Percentiles rank a stretch among this genome's conserved stretches.
These are phyloP conservation scores for Dendrocincla fuliginosa DNA, from an alignment of 2,797 vertebrate species.

Conservation along the genomic window DNA sequence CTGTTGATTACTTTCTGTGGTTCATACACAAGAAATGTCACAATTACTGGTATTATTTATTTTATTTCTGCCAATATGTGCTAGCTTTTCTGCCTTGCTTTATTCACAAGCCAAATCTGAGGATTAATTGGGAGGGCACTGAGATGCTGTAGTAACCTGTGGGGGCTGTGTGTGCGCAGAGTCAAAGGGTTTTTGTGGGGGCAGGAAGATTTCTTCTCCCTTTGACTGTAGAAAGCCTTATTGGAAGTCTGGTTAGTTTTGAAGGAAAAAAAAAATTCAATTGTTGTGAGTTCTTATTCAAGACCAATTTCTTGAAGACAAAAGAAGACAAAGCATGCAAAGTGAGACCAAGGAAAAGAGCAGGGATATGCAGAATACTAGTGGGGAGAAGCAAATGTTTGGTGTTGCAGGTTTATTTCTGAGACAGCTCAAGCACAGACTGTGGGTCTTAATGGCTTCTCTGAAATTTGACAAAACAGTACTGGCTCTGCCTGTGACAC, in stretches of 20 bases:
- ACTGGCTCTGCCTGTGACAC: fast-evolving
- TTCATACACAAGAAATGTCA: neutral
- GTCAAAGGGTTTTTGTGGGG: neutral
- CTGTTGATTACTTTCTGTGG: neutral
- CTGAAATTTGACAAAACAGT: neutral
- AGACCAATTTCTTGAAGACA: neutral
- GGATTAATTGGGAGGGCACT: neutral
- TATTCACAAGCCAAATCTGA: neutral
- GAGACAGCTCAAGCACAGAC: neutral
- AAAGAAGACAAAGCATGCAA: neutral
- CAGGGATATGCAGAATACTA: neutral
- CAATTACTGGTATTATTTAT: neutral
- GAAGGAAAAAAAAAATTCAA: neutral
- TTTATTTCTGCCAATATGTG: neutral
- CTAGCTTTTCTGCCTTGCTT: neutral
- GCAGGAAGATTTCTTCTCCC: neutral
- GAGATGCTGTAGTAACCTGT: neutral
- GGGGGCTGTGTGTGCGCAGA: neutral
- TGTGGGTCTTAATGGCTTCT: neutral
- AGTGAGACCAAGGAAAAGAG: neutral
- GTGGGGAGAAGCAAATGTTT: neutral
- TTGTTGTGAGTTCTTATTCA: neutral
- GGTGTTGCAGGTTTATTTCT: neutral
- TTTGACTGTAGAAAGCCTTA: neutral
- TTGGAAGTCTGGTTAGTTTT: neutral